Evolutionary conservation across 1,140 invertebrate species (phyloP), one percentile per base, ranked within the genome.

Genomic region (Leptinotarsa texana): DNA sequence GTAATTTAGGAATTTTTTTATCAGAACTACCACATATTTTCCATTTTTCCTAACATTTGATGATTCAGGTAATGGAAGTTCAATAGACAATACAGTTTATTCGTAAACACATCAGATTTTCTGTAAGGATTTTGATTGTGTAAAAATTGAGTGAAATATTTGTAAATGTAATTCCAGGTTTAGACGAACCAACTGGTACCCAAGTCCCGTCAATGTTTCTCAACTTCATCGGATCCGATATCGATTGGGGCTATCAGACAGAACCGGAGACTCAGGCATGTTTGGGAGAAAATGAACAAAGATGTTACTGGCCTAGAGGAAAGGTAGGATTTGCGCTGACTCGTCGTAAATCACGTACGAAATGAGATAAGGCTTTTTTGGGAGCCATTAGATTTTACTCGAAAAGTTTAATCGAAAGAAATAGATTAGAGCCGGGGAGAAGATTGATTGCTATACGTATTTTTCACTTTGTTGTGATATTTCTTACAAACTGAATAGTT

Each of bases 181-280:
- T 92, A 62, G 92, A 95, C 81, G 93, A 95, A 82, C 94, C 94
- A 0, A 94, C 93, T 0, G 93, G 93, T 0, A 91, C 93, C 0
- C 93, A 95, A 83, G 93, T 94, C 77, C 94, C 93, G 1, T 94
- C 93, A 4, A 94, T 94, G 90, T 95, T 93, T 85, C 89, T 94
- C 63, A 95, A 94, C 84, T 95, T 93, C 80, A 88, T 94, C 22
- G 93, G 92, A 3, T 92, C 91, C 6, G 91, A 92, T 61, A 94
- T 95, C 72, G 96, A 98, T 86, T 98, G 95, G 94, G 88, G 90
- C 13, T 97, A 93, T 83, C 88, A 89, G 66, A 98, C 96, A 2
- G 94, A 95, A 82, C 93, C 95, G 0, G 96, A 98, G 84, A 90
- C 92, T 8, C 90, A 91, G 33, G 94, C 95, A 1, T 96, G 95